A percentile compares a stretch with the other conserved stretches of the same genome.
phyloP scores from a whole-genome alignment of 2,888 invertebrate genomes.

The Clitarchus hookeri region DNA sequence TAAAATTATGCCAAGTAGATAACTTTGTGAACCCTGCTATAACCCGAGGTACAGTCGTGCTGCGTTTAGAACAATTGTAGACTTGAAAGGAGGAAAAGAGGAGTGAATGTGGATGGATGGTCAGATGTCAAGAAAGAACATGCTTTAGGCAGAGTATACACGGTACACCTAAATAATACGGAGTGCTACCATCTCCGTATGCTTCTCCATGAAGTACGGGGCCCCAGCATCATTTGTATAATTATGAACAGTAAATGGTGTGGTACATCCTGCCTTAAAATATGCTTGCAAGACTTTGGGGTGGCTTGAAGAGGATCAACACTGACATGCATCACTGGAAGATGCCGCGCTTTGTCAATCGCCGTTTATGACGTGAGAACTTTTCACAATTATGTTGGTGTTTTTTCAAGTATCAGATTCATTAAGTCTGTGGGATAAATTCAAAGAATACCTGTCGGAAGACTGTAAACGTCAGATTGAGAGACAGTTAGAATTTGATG shows the following conservation, averaged over 20 bases:
- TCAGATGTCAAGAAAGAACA: not conserved
- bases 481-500: too few species aligned
- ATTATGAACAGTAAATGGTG: slow-evolving; percentile 48
- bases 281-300: slow-evolving; percentile 47
- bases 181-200: not conserved
- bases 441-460: slow-evolving; percentile 35
- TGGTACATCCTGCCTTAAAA: slow-evolving; percentile 46
- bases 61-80: slow-evolving; percentile 41
- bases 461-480: slow-evolving; percentile 24
- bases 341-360: too few species aligned
- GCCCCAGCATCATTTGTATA: slow-evolving; percentile 48
- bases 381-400: too few species aligned
- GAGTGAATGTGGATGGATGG: too few species aligned
- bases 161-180: not conserved
- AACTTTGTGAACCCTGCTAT: slow-evolving; percentile 50
- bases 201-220: slow-evolving; percentile 42
- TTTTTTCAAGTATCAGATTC: too few species aligned
- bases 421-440: too few species aligned
- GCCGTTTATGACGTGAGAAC: too few species aligned
- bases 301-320: slow-evolving; percentile 50
- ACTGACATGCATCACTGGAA: slow-evolving; percentile 48
- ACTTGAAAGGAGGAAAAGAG: too few species aligned
- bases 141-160: not conserved
- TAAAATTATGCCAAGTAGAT: slow-evolving; percentile 48
- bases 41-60: slow-evolving; percentile 48